Evolutionary conservation across 2,888 invertebrate species (phyloP).

Genomic region (Phyllotreta cruciferae): DNA sequence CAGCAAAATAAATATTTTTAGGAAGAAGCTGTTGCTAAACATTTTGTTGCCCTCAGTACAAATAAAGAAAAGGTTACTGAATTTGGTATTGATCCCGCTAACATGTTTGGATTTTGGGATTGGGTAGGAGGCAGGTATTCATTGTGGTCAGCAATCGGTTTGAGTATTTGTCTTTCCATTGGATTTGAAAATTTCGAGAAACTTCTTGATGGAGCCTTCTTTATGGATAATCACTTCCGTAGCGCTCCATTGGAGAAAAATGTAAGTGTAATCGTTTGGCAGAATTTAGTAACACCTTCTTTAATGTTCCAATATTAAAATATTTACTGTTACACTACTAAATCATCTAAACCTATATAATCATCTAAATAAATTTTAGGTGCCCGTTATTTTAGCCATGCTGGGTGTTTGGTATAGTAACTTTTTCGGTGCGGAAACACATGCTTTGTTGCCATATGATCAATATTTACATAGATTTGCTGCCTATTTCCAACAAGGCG

Average conservation of each 20-base stretch:
- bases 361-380: too few relatives aligned
- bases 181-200: constrained; percentile 95
- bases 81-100: constrained; percentile 95
- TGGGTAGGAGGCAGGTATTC: constrained; percentile 99
- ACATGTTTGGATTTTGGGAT: constrained; percentile 99
- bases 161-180: constrained; percentile 92
- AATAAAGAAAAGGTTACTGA: constrained; percentile 93
- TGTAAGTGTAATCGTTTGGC: too few relatives aligned
- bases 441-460: constrained; percentile 96
- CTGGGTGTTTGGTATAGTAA: constrained; percentile 95
- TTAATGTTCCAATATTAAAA: too few relatives aligned
- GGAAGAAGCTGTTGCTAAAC: constrained; percentile 83
- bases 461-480: constrained; percentile 99
- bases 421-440: constrained; percentile 94
- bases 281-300: too few relatives aligned
- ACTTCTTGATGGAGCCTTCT: constrained; percentile 89
- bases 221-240: constrained; percentile 92
- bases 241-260: constrained; percentile 89
- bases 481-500: constrained; percentile 99
- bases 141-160: constrained; percentile 98
- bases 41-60: constrained; percentile 98
- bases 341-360: too few relatives aligned
- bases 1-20: too few relatives aligned
- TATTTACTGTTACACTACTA: too few relatives aligned
- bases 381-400: constrained; percentile 90